Evolutionary conservation across 1,140 invertebrate species (phyloP).

Genomic region (Drosophila orosa): DNA sequence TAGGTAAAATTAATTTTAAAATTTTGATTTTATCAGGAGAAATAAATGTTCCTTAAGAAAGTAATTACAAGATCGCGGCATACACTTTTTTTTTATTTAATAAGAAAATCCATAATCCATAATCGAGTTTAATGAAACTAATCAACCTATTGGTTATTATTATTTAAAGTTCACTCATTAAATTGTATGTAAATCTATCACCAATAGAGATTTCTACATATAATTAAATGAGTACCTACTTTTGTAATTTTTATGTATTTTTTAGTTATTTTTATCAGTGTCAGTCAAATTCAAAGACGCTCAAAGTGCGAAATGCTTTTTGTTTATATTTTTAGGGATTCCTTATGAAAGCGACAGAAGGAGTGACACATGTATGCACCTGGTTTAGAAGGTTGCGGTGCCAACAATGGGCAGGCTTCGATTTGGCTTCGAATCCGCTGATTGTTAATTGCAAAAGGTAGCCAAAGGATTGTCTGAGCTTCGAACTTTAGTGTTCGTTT

Average conservation of each 20-base stretch:
- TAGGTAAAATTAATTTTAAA: too few species aligned
- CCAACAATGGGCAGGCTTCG: conserved; percentile 55
- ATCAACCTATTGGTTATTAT: too few species aligned
- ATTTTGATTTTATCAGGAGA: fast-evolving
- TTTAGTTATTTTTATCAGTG: background rate
- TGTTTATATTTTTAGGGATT: conserved; percentile 36
- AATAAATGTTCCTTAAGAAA: background rate
- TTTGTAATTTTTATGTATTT: too few species aligned
- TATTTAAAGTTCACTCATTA: background rate
- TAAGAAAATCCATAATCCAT: too few species aligned
- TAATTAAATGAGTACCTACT: background rate
- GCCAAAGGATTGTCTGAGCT: conserved; percentile 3
- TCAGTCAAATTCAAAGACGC: conserved; percentile 57
- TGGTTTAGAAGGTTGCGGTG: conserved; percentile 67
- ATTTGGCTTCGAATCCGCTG: conserved; percentile 34
- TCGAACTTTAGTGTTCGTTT: background rate
- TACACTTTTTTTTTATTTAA: background rate
- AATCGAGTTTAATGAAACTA: too few species aligned
- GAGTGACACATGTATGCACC: conserved; percentile 83
- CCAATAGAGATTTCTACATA: background rate
- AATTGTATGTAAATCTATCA: background rate
- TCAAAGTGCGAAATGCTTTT: conserved; percentile 63
- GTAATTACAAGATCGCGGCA: background rate
- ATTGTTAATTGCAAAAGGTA: conserved; percentile 39
- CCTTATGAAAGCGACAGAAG: conserved; percentile 70